These are phyloP conservation scores for Apis cerana DNA, from an alignment of 1,140 invertebrate species.

Conservation along the genomic window DNA sequence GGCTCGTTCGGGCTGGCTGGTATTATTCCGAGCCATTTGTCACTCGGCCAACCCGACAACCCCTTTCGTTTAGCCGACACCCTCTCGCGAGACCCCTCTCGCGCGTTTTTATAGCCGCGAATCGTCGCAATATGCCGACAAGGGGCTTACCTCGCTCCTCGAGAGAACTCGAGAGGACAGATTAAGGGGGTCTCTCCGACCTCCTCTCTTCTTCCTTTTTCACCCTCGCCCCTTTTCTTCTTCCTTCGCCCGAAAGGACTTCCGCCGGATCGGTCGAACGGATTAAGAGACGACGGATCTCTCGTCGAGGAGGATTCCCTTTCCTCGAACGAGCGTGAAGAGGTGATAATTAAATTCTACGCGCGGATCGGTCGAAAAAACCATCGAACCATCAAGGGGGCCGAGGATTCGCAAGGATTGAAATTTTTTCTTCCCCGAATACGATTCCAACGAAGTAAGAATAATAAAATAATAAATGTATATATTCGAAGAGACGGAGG, in stretches of 20 bases:
- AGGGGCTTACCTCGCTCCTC: constrained; percentile 73
- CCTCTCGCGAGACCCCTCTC: constrained; percentile 43
- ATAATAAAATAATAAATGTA: no score
- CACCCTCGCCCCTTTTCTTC: background rate
- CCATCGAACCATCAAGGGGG: no score
- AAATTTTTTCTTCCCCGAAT: no score
- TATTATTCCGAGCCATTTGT: constrained; percentile 82
- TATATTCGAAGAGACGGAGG: background rate
- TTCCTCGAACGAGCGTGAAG: no score
- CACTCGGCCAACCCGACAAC: constrained; percentile 76
- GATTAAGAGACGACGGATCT: constrained; percentile 65
- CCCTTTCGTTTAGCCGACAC: constrained; percentile 76
- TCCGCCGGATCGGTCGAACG: constrained; percentile 59
- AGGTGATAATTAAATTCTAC: no score
- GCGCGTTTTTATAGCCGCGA: constrained; percentile 79
- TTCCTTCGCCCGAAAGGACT: no score
- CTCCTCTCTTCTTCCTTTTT: background rate
- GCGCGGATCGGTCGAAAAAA: no score
- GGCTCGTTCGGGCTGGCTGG: constrained; percentile 74
- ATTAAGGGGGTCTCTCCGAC: constrained; percentile 71
- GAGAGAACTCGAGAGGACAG: constrained; percentile 68
- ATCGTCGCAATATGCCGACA: constrained; percentile 81
- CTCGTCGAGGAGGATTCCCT: no score
- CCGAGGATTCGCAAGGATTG: no score
- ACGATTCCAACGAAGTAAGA: no score